These are phyloP conservation scores for Agrochola litura DNA, from an alignment of 2,888 invertebrate species.

Conservation along the genomic window DNA sequence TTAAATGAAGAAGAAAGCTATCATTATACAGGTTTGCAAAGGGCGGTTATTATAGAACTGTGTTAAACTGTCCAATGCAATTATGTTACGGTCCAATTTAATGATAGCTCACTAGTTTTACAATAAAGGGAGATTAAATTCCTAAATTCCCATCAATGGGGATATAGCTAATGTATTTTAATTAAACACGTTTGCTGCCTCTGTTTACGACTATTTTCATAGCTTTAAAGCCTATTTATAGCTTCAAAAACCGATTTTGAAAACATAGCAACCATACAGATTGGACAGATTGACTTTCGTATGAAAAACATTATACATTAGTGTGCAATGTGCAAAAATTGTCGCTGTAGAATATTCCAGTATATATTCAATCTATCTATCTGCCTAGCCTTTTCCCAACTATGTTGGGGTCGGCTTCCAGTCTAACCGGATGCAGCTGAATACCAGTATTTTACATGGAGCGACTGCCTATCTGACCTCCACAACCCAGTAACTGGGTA, in stretches of 20 bases:
- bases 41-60: background rate
- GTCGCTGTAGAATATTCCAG: background rate
- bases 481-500: too few species aligned
- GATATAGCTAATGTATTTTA: constrained; percentile 32
- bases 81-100: constrained; percentile 1
- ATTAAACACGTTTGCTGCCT: constrained; percentile 35
- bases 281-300: background rate
- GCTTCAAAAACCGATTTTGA: too few species aligned
- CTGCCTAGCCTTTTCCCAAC: too few species aligned
- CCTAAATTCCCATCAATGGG: constrained; percentile 20
- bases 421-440: too few species aligned
- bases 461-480: too few species aligned
- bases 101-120: constrained; percentile 20
- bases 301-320: background rate
- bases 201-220: constrained; percentile 11
- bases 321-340: background rate
- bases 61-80: background rate
- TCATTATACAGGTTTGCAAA: background rate
- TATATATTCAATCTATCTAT: background rate
- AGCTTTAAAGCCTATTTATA: constrained; percentile 8
- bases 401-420: too few species aligned
- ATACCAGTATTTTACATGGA: too few species aligned
- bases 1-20: constrained; percentile 25
- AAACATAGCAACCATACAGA: background rate
- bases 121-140: constrained; percentile 31